Base-by-base conservation (phyloP, 2,888 invertebrate species). In the Spialia ferax region DNA sequence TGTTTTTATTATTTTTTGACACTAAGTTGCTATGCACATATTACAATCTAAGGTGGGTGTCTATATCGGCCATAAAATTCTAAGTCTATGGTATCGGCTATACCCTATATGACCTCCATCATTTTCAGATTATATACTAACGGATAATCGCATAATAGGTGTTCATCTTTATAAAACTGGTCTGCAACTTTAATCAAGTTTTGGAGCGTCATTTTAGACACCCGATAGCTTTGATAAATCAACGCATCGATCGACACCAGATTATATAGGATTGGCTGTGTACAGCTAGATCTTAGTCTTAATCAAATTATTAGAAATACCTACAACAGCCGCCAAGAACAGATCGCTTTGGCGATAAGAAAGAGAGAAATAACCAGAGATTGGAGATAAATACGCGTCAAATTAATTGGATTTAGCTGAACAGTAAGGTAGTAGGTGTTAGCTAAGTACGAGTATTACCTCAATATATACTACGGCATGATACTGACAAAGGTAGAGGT, bases 241-340 rank as follows among this genome's bases (percentile, higher is more conserved):
- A 52, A 52, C 23, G n/a, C 52, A 23, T 23, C 50, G 50, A 22
- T 50, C 50, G 22, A 50, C 20, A 50, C 23, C 6, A 23, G 15
- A 35, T 54, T 8, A 22, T 38, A 15, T 2, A 22, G 54, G 26
- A 29, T 26, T 55, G 54, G 23, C 23, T 26, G 15, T 50, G 20
- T 22, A 50, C 20, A 50, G 22, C 23, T 50, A 50, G 50, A 50
- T 50, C 50, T 50, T 50, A 23, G 50, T n/a, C 50, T 23, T 50
- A 50, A 50, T 50, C 23, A 50, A 50, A 50, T 50, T 23, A 50
- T 13, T 22, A 50, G 23, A 22, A 50, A 50, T 50, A 50, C 50
- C 45, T 18, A 45, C 45, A 45, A 45, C 45, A 20, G 45, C 45
- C 18, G 45, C 1, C 2, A 18, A 45, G 45, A 42, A 45, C 2